Base-by-base conservation (phyloP, 2,113 vertebrate genomes). In the Girardinichthys multiradiatus region DNA sequence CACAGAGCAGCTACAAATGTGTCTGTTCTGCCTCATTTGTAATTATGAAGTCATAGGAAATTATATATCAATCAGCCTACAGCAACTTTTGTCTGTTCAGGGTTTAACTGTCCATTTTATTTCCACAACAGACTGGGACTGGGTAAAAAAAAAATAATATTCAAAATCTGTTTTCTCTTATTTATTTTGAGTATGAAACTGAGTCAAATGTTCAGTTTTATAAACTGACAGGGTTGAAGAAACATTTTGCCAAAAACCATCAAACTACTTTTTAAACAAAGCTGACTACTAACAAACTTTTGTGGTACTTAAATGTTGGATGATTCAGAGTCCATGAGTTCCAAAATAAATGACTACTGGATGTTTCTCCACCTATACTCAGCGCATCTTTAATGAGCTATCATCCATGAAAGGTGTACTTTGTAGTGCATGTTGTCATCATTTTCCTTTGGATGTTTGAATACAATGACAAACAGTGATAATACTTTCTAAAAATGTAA, bases 21-120 rank as follows among this genome's bases (percentile, higher is more conserved):
- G 89, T 89, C 82, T 83, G 84, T 82, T 87, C 68, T 72, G 81
- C 83, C 81, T 92, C 81, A 85, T 91, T 85, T 89, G 68, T 74
- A 72, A 68, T 88, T 72, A 77, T 73, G 81, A 87, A 88, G 74
- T 86, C 87, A 86, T 60, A 77, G 66, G 59, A 84, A 84, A 84
- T 88, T 74, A 88, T 87, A 76, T 90, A 88, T 69, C 81, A 76
- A 69, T 86, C 72, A 80, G 81, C 60, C 72, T 75, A 72, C 84
- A 83, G 74, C 81, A 82, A 82, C 85, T 68, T 72, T 73, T 94
- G 94, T 95, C 95, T 94, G 91, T 74, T 87, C 79, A 91, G 88
- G 67, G 39, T 88, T 86, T 68, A 84, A n/a, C 48, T 8, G 10
- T 24, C 48, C 17, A 21, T 54, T 17, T 54, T 54, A 54, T 54